Evolutionary conservation across 1,140 invertebrate genomes (phyloP).

Genomic region (Magallana ariakensis): DNA sequence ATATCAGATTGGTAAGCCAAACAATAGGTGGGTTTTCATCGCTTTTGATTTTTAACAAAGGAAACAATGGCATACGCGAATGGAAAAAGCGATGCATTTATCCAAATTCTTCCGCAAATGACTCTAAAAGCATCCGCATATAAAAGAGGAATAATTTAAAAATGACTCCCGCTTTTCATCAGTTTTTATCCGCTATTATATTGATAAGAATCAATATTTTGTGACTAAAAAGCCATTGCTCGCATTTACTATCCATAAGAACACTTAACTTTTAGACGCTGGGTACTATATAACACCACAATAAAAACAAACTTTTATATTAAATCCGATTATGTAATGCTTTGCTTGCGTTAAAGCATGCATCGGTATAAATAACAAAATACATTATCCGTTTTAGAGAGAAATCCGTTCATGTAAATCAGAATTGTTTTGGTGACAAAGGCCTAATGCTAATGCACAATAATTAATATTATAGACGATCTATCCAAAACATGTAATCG

Average conservation of each 20-base stretch:
- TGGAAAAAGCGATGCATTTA: conserved; percentile 5
- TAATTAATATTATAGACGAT: too few species aligned
- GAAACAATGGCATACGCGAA: conserved; percentile 8
- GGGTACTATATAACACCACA: neutral
- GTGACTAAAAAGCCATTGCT: conserved; percentile 12
- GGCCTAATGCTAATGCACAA: too few species aligned
- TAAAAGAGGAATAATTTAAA: neutral
- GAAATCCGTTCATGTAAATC: too few species aligned
- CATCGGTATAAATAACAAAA: neutral
- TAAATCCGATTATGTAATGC: neutral
- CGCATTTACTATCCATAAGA: neutral
- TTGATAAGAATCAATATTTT: conserved; percentile 6
- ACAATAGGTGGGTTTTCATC: conserved; percentile 6
- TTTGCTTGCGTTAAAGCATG: neutral
- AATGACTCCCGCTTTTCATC: neutral
- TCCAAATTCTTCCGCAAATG: conserved; percentile 38
- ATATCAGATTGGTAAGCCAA: conserved; percentile 3
- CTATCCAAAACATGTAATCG: neutral
- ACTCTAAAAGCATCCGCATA: conserved; percentile 31
- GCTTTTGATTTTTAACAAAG: conserved; percentile 28
- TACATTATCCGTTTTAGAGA: too few species aligned
- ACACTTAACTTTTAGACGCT: neutral
- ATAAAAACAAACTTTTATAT: neutral
- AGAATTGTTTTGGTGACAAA: too few species aligned
- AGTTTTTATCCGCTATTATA: conserved; percentile 19